Evolutionary conservation across 1,140 invertebrate genomes (phyloP), one percentile per base, ranked within the genome.

Genomic region (Eciton burchellii): DNA sequence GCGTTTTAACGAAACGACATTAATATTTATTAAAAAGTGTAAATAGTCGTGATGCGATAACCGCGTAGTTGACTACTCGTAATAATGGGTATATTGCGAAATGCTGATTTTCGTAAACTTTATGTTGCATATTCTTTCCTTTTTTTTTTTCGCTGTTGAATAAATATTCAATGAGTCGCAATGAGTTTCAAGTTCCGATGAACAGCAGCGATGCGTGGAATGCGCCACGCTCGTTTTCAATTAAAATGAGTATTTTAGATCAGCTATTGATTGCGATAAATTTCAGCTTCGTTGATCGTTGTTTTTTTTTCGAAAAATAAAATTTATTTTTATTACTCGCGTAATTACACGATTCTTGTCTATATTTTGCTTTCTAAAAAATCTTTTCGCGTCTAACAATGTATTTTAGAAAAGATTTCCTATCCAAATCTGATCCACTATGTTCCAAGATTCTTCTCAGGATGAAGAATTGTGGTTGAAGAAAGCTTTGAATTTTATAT

Each of bases 91-190:
- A 16, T n/a, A 26, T 62, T 62, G 59, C 52, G 52, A 21, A 54
- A 54, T 54, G 3, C 1, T 62, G 59, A n/a, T 62, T 62, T 62
- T 41, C 16, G 59, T 41, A 62, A n/a, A 62, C 59, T 62, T n/a
- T 29, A 5, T 16, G 26, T 60, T 29, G 26, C 59, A 29, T 26
- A 62, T 62, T 62, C 59, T 62, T 19, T 62, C 26, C 16, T 35
- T 6, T 62, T 62, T 29, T 62, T 19, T 62, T 26, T 35, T 35
- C 35, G 6, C 26, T 8, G 59, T 41, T 16, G 29, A 62, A 62
- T 62, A 62, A 62, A 62, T 62, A 62, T 62, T 62, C 29, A 62
- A 41, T 41, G 29, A 35, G 41, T 62, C 29, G 29, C 14, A 16
- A 62, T 29, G 59, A 35, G 29, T 62, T 62, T 62, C 29, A 35